These are phyloP conservation scores for Astatotilapia flaviijosephi DNA, from an alignment of 2,113 vertebrate genomes.

Conservation along the genomic window DNA sequence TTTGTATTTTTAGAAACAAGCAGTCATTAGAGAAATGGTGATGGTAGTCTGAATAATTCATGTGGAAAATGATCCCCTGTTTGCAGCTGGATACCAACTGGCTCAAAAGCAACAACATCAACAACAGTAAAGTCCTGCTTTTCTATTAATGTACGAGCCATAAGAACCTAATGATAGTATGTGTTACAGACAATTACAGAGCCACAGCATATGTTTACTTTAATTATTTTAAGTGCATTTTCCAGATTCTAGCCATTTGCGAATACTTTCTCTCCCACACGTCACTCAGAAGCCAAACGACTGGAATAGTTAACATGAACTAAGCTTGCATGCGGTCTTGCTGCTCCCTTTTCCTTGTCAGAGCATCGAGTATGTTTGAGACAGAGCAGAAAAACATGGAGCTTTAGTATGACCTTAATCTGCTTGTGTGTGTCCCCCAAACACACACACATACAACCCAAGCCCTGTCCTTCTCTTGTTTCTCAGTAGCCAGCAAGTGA, in stretches of 20 bases:
- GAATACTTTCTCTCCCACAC: background rate
- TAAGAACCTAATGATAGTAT: background rate
- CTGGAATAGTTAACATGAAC: background rate
- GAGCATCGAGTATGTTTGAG: background rate
- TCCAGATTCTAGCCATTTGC: background rate
- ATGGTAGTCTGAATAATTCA: background rate
- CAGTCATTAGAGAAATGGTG: background rate
- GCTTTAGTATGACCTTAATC: conserved; percentile 37
- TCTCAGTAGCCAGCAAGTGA: background rate
- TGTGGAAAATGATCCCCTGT: background rate
- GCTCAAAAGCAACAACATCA: background rate
- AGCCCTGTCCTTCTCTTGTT: background rate
- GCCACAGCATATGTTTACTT: background rate
- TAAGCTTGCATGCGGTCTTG: background rate
- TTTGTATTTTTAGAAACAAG: background rate
- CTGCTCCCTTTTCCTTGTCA: background rate
- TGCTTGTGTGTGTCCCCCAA: background rate
- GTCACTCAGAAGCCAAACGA: background rate
- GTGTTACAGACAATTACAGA: background rate
- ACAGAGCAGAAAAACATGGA: background rate
- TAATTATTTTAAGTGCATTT: background rate
- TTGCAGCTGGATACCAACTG: background rate
- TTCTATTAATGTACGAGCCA: background rate
- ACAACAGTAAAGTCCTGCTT: background rate
- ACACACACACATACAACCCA: background rate